These are phyloP conservation scores for Lepus americanus DNA, from an alignment of 2,113 vertebrate genomes.

Conservation along the genomic window DNA sequence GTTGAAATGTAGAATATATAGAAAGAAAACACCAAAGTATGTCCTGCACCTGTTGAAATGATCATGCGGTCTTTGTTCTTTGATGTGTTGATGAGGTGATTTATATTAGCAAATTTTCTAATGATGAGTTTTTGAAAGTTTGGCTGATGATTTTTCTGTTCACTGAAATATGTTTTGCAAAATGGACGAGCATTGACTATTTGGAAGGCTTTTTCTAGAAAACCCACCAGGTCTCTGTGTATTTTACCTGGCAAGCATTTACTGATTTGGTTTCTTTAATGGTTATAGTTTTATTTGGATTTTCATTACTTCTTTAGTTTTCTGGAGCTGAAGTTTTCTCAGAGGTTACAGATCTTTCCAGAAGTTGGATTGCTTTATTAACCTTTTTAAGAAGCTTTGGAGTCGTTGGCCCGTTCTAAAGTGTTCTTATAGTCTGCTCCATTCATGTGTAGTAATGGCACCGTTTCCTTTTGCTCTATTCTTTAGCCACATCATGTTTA, in stretches of 20 bases:
- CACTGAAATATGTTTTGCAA: slow-evolving; percentile 39
- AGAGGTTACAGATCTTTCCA: background rate
- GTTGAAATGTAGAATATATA: no score
- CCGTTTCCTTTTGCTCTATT: background rate
- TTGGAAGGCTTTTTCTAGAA: background rate
- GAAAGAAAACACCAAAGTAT: background rate
- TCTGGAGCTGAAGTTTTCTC: background rate
- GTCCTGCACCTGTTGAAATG: slow-evolving; percentile 13
- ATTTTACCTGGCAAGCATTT: background rate
- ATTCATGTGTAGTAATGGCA: background rate
- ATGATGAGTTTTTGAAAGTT: background rate
- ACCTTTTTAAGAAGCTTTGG: background rate
- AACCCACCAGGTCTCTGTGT: background rate
- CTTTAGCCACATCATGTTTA: background rate
- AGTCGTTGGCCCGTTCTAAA: background rate
- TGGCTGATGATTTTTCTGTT: slow-evolving; percentile 3
- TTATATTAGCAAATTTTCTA: slow-evolving; percentile 18
- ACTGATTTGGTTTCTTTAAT: slow-evolving; percentile 38
- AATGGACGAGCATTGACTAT: background rate
- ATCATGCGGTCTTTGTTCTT: background rate
- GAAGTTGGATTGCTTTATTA: background rate
- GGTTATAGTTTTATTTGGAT: background rate
- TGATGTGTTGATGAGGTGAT: background rate
- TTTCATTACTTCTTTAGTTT: background rate
- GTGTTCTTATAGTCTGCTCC: background rate